Evolutionary conservation across 2,888 invertebrate species (phyloP).

Genomic region (Eristalinus aeneus): DNA sequence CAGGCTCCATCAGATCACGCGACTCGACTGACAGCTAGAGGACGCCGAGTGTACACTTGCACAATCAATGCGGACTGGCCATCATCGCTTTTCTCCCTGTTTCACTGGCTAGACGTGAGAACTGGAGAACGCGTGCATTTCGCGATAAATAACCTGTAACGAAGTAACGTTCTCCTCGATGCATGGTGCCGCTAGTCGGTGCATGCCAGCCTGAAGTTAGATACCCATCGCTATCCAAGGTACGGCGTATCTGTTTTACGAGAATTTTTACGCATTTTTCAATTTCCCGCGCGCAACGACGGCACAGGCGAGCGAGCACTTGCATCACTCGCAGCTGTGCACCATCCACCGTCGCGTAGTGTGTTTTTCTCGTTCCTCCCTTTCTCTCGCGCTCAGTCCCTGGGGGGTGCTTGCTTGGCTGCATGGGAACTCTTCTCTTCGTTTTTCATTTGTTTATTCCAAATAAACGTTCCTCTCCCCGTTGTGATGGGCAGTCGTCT

Average conservation of each 20-base stretch:
- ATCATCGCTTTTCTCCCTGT: not conserved
- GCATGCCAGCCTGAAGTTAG: not conserved
- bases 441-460: conserved; percentile 34
- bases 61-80: too few relatives aligned
- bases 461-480: conserved; percentile 17
- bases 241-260: conserved; percentile 6
- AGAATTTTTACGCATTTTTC: conserved; percentile 44
- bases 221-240: not conserved
- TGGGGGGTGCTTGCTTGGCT: not conserved
- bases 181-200: not conserved
- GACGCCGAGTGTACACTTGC: too few relatives aligned
- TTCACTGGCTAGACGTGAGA: not conserved
- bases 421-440: conserved; percentile 39
- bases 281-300: not conserved
- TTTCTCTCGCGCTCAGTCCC: conserved; percentile 9
- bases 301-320: not conserved
- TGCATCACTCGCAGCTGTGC: conserved; percentile 9
- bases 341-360: not conserved
- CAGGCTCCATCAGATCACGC: not conserved
- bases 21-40: not conserved
- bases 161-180: conserved; percentile 23
- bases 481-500: not conserved
- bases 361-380: not conserved
- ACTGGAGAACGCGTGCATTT: not conserved
- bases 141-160: conserved; percentile 10